A percentile compares a stretch with the other conserved stretches of the same genome.
Evolutionary conservation across 2,888 invertebrate species (phyloP).

Genomic region (Chesias legatella): DNA sequence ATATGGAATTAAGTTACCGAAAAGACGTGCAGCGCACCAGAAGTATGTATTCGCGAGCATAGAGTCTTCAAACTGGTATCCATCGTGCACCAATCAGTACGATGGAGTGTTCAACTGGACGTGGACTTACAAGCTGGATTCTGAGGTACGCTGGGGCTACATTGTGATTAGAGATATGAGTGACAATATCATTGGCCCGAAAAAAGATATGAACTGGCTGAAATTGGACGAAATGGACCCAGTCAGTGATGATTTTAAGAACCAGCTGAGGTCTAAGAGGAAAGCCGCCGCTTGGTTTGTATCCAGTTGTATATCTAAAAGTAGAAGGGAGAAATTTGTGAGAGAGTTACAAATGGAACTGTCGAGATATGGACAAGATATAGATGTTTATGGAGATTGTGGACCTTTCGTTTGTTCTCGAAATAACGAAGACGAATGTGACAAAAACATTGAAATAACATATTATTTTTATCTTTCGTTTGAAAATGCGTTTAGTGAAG

Average conservation of each 20-base stretch:
- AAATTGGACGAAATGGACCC: constrained; percentile 40
- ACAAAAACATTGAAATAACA: constrained; percentile 33
- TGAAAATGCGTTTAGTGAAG: constrained; percentile 56
- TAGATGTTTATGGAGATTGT: constrained; percentile 38
- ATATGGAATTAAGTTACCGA: constrained; percentile 28
- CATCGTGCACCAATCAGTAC: constrained; percentile 35
- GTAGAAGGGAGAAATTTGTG: constrained; percentile 26
- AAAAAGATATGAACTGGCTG: constrained; percentile 52
- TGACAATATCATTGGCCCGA: constrained; percentile 50
- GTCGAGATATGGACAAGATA: constrained; percentile 10
- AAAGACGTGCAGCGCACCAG: constrained; percentile 39
- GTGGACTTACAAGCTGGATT: constrained; percentile 53
- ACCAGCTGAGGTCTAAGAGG: constrained; percentile 35
- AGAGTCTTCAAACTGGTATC: constrained; percentile 52
- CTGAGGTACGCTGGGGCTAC: constrained; percentile 51
- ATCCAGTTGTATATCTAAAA: constrained; percentile 33
- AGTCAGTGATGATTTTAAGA: constrained; percentile 38
- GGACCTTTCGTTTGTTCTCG: constrained; percentile 29
- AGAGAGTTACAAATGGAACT: constrained; percentile 23
- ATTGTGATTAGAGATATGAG: constrained; percentile 48
- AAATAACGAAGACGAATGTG: constrained; percentile 36
- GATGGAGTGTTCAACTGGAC: constrained; percentile 61
- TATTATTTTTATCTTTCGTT: constrained; percentile 60
- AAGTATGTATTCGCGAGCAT: constrained; percentile 54
- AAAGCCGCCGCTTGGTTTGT: constrained; percentile 46